Evolutionary conservation across 2,888 invertebrate genomes (phyloP), one percentile per base, ranked within the genome.

Genomic region (Rhagonycha lutea): DNA sequence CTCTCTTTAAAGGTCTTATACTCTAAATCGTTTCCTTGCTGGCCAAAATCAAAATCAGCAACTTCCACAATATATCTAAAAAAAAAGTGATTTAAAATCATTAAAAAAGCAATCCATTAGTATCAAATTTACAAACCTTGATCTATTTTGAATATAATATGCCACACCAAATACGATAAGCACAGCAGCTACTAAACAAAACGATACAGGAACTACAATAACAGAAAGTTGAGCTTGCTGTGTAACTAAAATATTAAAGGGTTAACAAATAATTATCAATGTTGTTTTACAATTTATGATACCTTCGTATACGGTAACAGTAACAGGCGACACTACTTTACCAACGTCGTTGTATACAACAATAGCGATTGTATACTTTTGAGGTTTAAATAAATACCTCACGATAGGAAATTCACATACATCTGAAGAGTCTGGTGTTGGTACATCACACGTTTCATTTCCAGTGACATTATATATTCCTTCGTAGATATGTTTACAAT

Each of bases 1-100:
- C 96, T 91, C 84, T 96, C 96, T 70, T 90, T 90, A 86, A 97
- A 96, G 14, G 96, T 95, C 88, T 95, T 96, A 86, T 96, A 96
- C 84, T 96, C 96, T 88, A 95, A 90, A 81, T 96, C 95, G 14
- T 93, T 91, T 81, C 91, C 92, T 84, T 92, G 91, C 83, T 94
- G 94, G 0, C 96, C 95, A 85, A 97, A 97, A 86, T 97, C 95
- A 84, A 97, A 97, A 87, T 97, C 95, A 0, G 97, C 96, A 12
- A 96, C 96, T 90, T 97, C 97, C 67, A 97, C 91, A 2, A 92
- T 93, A 83, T 94, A 94, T 80, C 94, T 94, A 86, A 5, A 87
- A 86, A 69, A 76, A 78, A n/a, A n/a, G 76, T 80, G 70, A 28
- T 47, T 47, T 14, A 47, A 47, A n/a, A 47, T 47, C 0, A 62